These are phyloP conservation scores for Dromius quadrimaculatus DNA, from an alignment of 2,888 invertebrate genomes.

Conservation along the genomic window DNA sequence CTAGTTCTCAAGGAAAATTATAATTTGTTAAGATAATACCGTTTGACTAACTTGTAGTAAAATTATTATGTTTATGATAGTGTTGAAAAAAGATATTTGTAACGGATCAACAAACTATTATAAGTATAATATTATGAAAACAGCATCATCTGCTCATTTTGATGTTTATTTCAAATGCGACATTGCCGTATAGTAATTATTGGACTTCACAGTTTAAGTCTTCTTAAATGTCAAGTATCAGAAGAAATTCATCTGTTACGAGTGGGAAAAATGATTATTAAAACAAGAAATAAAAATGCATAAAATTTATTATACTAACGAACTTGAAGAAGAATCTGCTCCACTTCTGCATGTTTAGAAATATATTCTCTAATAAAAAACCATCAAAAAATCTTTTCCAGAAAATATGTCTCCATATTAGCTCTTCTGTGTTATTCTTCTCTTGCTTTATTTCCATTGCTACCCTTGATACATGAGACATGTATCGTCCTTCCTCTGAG, in stretches of 20 bases:
- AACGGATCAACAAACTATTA: constrained; percentile 8
- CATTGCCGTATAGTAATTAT: too few species aligned
- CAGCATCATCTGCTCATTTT: too few species aligned
- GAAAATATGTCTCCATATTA: constrained; percentile 23
- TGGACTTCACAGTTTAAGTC: too few species aligned
- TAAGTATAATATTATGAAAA: too few species aligned
- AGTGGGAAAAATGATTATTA: too few species aligned
- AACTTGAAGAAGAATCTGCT: too few species aligned
- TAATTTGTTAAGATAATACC: constrained; percentile 11
- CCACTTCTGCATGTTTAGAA: constrained; percentile 10
- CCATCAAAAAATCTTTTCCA: constrained; percentile 6
- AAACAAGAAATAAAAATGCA: too few species aligned
- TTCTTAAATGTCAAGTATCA: too few species aligned
- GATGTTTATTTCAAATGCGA: too few species aligned
- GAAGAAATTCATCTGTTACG: too few species aligned
- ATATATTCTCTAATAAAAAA: neutral
- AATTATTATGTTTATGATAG: constrained; percentile 26
- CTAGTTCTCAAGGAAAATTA: constrained; percentile 24
- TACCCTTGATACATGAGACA: constrained; percentile 14
- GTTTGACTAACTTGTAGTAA: constrained; percentile 31
- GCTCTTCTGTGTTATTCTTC: constrained; percentile 1
- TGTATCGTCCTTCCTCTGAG: constrained; percentile 33
- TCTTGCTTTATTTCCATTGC: constrained; percentile 22
- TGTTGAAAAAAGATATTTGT: constrained; percentile 1
- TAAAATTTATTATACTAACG: too few species aligned